Evolutionary conservation across 2,797 vertebrate species (phyloP), one percentile per base, ranked within the genome.

Genomic region (Sardinella longiceps): DNA sequence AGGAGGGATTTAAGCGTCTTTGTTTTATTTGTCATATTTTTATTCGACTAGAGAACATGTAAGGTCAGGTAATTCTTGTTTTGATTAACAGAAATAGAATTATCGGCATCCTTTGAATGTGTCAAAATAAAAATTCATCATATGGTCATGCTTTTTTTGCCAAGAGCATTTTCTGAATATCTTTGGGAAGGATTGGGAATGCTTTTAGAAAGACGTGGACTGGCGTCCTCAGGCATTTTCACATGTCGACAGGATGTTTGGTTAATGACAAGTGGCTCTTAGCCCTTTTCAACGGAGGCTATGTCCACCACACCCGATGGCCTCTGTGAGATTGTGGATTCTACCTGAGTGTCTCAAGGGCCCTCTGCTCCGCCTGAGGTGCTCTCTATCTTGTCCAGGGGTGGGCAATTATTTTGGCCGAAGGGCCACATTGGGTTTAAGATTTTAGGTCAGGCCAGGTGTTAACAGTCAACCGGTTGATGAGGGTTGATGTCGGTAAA

Each of bases 221-320:
- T 43, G 37, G 5, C 5, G 37, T 43, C 70, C 39, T 39, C 70
- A 43, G 37, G 70, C 70, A 43, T 77, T 77, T 77, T 77, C 70
- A 77, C 70, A 74, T 74, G 70, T 77, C 37, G 23, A 77, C 70
- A 23, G 70, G 70, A 77, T 77, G 70, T 77, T 77, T 37, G 33
- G 70, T 77, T 39, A 77, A 43, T 39, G 20, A 43, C 33, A 43
- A 70, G 66, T 77, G 70, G 70, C 70, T 77, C 70, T 77, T 37
- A n/a, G 12, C 70, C 25, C 30, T 74, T 43, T 18, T 39, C 70
- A 77, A 2, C 20, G 37, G 37, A 9, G 33, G 37, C 33, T 7
- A 37, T 10, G 39, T 33, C 23, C 0, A 18, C 70, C 70, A 77
- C 70, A 43, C 70, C 70, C 20, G 33, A 4, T 43, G 37, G 18